Base-by-base conservation (phyloP, 1,140 invertebrate genomes). In the Philaenus spumarius region DNA sequence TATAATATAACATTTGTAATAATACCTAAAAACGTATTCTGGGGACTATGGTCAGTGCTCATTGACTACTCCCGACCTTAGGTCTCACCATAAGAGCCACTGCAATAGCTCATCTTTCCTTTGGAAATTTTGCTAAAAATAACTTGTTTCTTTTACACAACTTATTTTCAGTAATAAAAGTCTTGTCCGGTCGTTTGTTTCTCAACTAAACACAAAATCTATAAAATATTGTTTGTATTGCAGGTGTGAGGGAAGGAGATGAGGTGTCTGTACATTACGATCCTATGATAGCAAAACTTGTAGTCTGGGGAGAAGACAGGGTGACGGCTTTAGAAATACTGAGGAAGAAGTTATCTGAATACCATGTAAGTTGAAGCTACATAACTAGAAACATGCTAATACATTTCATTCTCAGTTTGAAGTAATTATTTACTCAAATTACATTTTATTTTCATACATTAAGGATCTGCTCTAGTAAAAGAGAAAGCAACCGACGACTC, bases 271-370 rank as follows among this genome's bases (percentile, higher is more conserved):
- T 99, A 1, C 87, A 97, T 77, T 99, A 99, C 73, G 97, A 99
- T 76, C 97, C 97, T 1, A 98, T 99, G 96, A 98, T 99, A 67
- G 96, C 97, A 1, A 99, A 99, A 77, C 75, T 99, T 14, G 87
- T 98, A 1, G 94, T 97, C 15, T 98, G 94, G 93, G 93, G 88
- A 4, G 78, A 84, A 61, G 84, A 96, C 70, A 79, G 97, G 64
- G 71, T 71, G 7, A 83, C 89, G 67, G 95, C 96, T 1, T 78
- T 99, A 0, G 81, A 79, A 24, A 89, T 88, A 68, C 80, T 97
- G 30, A 77, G 82, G 63, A 75, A 79, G 0, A 86, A 87, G 56
- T 76, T 98, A 5, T 71, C 82, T 2, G 82, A 96, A 63, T 98
- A 94, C 72, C 85, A 95, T 72, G 92, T 91, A 74, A 77, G 76